A percentile compares a stretch with the other conserved stretches of the same genome.
These are phyloP conservation scores for Xerus rutilus DNA, from an alignment of 2,797 vertebrate genomes.

Conservation along the genomic window DNA sequence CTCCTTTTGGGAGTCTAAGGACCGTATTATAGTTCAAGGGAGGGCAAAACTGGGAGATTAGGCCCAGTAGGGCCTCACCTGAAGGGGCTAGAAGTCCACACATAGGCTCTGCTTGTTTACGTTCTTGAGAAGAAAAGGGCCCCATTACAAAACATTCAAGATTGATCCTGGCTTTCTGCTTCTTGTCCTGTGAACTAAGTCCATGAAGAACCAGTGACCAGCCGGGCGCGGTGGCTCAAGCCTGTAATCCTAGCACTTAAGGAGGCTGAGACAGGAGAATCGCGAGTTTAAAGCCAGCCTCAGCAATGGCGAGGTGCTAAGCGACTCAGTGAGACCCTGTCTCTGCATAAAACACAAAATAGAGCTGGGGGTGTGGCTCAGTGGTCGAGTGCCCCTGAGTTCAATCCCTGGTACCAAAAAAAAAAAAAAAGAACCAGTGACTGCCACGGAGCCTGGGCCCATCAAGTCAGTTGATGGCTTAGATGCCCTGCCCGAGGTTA, in stretches of 20 bases:
- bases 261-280: no score
- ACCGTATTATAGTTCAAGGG: background rate
- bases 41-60: background rate
- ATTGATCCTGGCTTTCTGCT: no score
- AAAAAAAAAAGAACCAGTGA: background rate
- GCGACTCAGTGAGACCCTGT: no score
- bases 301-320: no score
- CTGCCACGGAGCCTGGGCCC: accelerated
- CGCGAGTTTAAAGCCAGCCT: no score
- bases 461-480: background rate
- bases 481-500: no score
- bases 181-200: background rate
- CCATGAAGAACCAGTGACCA: background rate
- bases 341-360: no score
- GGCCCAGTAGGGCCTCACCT: background rate
- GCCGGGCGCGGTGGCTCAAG: no score
- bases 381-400: no score
- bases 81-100: background rate
- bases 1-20: background rate
- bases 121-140: background rate
- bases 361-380: no score
- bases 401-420: no score
- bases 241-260: no score
- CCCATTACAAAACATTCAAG: background rate
- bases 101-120: background rate